phyloP scores from a whole-genome alignment of 2,888 invertebrate genomes.

The Sarcophaga rosellei region DNA sequence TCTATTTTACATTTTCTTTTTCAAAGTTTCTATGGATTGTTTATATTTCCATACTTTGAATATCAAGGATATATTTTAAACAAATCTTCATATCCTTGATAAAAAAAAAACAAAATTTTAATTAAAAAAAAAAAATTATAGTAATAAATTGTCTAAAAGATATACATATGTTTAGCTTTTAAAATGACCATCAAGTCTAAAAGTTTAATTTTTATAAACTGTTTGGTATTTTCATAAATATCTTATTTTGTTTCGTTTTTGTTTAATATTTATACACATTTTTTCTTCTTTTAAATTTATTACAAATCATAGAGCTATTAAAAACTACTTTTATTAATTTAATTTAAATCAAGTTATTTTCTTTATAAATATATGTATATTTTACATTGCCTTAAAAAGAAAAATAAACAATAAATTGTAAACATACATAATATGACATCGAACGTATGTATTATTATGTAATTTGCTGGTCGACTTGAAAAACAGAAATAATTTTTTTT shows the following conservation, averaged over 20 bases:
- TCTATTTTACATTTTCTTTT: not conserved
- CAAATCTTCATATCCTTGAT: slow-evolving; percentile 74
- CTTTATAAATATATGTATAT: slow-evolving; percentile 21
- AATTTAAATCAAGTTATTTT: slow-evolving; percentile 26
- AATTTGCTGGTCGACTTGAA: no score
- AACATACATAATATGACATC: not conserved
- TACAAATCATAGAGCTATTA: slow-evolving; percentile 53
- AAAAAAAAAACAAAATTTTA: not conserved
- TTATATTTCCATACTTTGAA: slow-evolving; percentile 30
- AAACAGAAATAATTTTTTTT: no score
- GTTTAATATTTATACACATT: slow-evolving; percentile 23
- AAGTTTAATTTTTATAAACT: not conserved
- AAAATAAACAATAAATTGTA: not conserved
- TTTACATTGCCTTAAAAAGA: not conserved
- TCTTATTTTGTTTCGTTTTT: slow-evolving; percentile 31
- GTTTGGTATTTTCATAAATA: slow-evolving; percentile 27
- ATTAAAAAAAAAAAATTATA: slow-evolving; percentile 14
- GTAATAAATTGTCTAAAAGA: not conserved
- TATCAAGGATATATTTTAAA: slow-evolving; percentile 74
- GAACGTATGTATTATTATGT: not conserved
- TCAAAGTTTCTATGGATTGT: not conserved
- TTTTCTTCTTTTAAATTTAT: slow-evolving; percentile 23
- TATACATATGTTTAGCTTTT: not conserved
- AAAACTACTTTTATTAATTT: slow-evolving; percentile 46
- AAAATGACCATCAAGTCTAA: not conserved